phyloP scores from a whole-genome alignment of 2,113 vertebrate species.

The Tricholaema leucomelas region DNA sequence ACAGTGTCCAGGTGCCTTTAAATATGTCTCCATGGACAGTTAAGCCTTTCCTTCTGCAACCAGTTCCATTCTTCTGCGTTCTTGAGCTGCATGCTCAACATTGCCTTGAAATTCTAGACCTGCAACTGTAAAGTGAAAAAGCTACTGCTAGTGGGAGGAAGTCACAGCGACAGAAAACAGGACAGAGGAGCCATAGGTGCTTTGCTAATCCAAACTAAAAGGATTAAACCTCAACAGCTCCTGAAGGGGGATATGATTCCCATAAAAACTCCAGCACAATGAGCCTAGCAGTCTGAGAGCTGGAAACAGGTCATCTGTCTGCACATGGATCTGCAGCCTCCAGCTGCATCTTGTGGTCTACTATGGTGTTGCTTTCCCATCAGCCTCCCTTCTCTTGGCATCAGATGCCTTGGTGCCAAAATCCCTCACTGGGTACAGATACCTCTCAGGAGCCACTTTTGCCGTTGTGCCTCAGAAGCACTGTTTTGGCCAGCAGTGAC shows the following conservation, averaged over 20 bases:
- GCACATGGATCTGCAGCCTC: background rate
- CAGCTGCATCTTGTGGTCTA: background rate
- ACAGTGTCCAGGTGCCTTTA: background rate
- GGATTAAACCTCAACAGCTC: background rate
- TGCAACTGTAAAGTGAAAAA: background rate
- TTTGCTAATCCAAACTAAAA: background rate
- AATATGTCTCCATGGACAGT: background rate
- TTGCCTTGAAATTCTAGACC: background rate
- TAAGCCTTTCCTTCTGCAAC: background rate
- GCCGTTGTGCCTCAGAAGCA: background rate
- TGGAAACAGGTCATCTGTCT: background rate
- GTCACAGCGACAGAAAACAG: background rate
- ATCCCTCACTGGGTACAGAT: too few relatives aligned
- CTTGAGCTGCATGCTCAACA: background rate
- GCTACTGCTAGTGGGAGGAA: background rate
- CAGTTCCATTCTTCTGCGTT: background rate
- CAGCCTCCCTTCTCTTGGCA: background rate
- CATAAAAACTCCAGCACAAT: background rate
- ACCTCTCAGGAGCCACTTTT: background rate
- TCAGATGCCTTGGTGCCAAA: too few relatives aligned
- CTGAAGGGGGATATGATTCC: background rate
- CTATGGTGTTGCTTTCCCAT: background rate
- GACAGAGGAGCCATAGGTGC: background rate
- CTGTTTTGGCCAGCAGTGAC: background rate
- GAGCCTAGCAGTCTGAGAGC: background rate